phyloP scores from a whole-genome alignment of 2,797 vertebrate genomes.

The Enteromius treurensis region DNA sequence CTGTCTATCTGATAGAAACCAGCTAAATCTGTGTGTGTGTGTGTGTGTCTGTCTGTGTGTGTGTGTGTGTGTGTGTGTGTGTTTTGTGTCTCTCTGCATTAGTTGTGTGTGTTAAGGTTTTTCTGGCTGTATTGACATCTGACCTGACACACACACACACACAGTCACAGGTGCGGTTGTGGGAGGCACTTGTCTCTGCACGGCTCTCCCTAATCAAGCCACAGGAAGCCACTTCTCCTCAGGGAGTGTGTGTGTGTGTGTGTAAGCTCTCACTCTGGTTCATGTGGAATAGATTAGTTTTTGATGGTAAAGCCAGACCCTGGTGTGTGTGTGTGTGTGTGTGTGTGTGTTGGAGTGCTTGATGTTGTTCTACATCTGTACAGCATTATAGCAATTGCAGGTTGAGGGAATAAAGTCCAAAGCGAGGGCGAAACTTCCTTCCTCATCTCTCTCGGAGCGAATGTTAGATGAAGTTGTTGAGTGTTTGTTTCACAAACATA shows the following conservation, averaged over 20 bases:
- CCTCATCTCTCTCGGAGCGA: conserved; percentile 74
- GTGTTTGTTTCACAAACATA: conserved; percentile 64
- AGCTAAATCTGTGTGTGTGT: conserved; percentile 24
- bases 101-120: conserved; percentile 45
- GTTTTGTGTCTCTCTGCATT: conserved; percentile 28
- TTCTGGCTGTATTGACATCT: conserved; percentile 54
- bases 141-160: conserved; percentile 50
- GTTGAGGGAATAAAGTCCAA: conserved; percentile 90
- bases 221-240: conserved; percentile 83
- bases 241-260: conserved; percentile 66
- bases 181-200: conserved; percentile 87
- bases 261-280: conserved; percentile 65
- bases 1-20: not conserved
- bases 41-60: no score
- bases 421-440: conserved; percentile 94
- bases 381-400: conserved; percentile 90
- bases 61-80: conserved; percentile 62
- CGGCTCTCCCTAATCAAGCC: conserved; percentile 86
- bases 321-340: conserved; percentile 59
- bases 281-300: conserved; percentile 92
- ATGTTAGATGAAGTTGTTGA: conserved; percentile 73
- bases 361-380: conserved; percentile 86
- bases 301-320: conserved; percentile 84
- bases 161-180: conserved; percentile 78
- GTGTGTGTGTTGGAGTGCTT: conserved; percentile 76